Evolutionary conservation across 2,888 invertebrate species (phyloP).

Genomic region (Caenorhabditis afra): DNA sequence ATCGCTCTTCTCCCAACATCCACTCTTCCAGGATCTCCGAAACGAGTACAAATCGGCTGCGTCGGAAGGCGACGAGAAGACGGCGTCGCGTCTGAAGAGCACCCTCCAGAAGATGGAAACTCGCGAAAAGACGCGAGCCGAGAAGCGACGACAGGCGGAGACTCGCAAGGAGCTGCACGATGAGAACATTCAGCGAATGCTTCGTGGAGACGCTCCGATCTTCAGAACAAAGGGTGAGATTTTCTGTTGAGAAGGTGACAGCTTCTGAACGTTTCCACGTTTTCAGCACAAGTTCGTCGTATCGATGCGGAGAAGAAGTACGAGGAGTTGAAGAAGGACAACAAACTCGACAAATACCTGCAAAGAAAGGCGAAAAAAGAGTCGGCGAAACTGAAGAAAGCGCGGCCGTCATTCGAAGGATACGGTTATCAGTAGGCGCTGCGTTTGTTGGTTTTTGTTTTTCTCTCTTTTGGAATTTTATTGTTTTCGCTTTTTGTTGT

Average conservation of each 20-base stretch:
- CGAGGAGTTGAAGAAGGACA: slow-evolving; percentile 68
- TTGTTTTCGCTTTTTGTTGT: slow-evolving; percentile 9
- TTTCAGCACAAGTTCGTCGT: slow-evolving; percentile 65
- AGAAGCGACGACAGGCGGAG: slow-evolving; percentile 68
- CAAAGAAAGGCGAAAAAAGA: slow-evolving; percentile 65
- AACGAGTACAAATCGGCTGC: slow-evolving; percentile 27
- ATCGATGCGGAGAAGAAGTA: slow-evolving; percentile 70
- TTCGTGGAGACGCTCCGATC: slow-evolving; percentile 68
- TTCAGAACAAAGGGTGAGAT: slow-evolving; percentile 67
- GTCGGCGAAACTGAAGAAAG: slow-evolving; percentile 60
- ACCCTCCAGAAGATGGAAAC: slow-evolving; percentile 58
- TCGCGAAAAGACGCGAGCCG: slow-evolving; percentile 57
- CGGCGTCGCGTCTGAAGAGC: slow-evolving; percentile 44
- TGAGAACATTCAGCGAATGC: slow-evolving; percentile 76
- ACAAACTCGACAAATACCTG: slow-evolving; percentile 68
- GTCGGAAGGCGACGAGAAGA: slow-evolving; percentile 44
- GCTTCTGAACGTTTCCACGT: not conserved
- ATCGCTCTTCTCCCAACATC: too few relatives aligned
- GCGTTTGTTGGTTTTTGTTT: not conserved
- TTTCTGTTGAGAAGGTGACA: too few relatives aligned
- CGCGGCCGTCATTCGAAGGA: slow-evolving; percentile 48
- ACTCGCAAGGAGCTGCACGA: slow-evolving; percentile 68
- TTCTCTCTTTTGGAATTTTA: not conserved
- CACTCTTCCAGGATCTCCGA: slow-evolving; percentile 50
- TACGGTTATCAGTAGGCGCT: slow-evolving; percentile 27